Evolutionary conservation across 2,888 invertebrate genomes (phyloP).

Genomic region (Drosophila buzzatii): DNA sequence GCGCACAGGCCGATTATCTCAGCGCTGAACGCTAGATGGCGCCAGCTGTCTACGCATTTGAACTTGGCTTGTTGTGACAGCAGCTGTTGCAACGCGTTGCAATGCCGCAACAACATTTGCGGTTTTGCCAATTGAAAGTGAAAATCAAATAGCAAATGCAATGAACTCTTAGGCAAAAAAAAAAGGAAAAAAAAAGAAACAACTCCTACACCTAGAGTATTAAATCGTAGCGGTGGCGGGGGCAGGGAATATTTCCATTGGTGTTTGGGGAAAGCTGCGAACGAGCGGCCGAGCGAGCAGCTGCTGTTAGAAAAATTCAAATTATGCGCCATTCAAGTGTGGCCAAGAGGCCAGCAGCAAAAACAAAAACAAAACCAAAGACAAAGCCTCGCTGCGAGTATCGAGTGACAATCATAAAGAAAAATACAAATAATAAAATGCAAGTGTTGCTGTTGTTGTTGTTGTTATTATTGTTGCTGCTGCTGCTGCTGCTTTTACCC

Average conservation of each 20-base stretch:
- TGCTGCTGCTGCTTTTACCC: slow-evolving; percentile 66
- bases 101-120: slow-evolving; percentile 24
- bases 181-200: slow-evolving; percentile 9
- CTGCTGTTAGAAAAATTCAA: slow-evolving; percentile 77
- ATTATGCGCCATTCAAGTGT: slow-evolving; percentile 73
- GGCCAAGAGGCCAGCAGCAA: slow-evolving; percentile 51
- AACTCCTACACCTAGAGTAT: slow-evolving; percentile 50
- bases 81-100: slow-evolving; percentile 20
- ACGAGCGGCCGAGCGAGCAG: slow-evolving; percentile 33
- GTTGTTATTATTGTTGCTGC: slow-evolving; percentile 17
- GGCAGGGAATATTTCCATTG: neutral
- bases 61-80: slow-evolving; percentile 43
- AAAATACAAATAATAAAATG: slow-evolving; percentile 40
- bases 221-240: neutral
- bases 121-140: slow-evolving; percentile 75
- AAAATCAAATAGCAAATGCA: slow-evolving; percentile 67
- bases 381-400: slow-evolving; percentile 33
- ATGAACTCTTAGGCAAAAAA: slow-evolving; percentile 64
- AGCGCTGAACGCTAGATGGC: slow-evolving; percentile 33
- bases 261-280: slow-evolving; percentile 49
- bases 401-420: slow-evolving; percentile 71
- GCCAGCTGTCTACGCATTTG: slow-evolving; percentile 35
- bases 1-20: slow-evolving; percentile 21
- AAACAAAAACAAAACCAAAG: slow-evolving; percentile 30
- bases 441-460: slow-evolving; percentile 15